These are phyloP conservation scores for Euclidia mi DNA, from an alignment of 2,888 invertebrate genomes.

Conservation along the genomic window DNA sequence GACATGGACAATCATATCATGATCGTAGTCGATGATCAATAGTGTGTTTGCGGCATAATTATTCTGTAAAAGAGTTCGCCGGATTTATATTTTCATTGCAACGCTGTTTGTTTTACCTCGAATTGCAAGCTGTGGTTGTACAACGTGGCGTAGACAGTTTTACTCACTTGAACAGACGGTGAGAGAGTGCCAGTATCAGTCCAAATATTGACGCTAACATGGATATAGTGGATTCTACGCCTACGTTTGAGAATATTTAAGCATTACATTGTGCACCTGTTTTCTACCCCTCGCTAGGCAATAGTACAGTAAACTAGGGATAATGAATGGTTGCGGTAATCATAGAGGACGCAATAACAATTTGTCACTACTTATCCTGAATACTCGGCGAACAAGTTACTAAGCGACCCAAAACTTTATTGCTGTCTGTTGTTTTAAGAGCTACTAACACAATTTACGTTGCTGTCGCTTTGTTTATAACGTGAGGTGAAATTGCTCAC, in stretches of 20 bases:
- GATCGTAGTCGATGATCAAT: slow-evolving; percentile 17
- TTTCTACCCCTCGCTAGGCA: slow-evolving; percentile 30
- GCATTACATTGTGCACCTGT: slow-evolving; percentile 7
- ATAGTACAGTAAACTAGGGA: slow-evolving; percentile 22
- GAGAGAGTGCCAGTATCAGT: not conserved
- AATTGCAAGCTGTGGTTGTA: slow-evolving; percentile 10
- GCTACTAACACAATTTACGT: slow-evolving; percentile 34
- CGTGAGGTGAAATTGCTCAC: slow-evolving; percentile 20
- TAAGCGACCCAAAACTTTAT: slow-evolving; percentile 50
- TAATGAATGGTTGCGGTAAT: slow-evolving; percentile 27
- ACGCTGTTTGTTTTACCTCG: slow-evolving; percentile 20
- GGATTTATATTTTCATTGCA: slow-evolving; percentile 5
- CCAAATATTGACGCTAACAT: slow-evolving; percentile 8
- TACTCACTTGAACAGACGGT: not conserved
- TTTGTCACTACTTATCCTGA: slow-evolving; percentile 40
- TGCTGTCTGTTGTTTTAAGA: slow-evolving; percentile 31
- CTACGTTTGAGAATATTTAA: slow-evolving; percentile 9
- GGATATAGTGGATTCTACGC: not conserved
- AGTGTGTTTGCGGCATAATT: slow-evolving; percentile 21
- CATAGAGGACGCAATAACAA: slow-evolving; percentile 31
- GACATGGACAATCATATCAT: not conserved
- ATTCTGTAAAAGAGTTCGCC: slow-evolving; percentile 17
- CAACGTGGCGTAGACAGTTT: slow-evolving; percentile 2
- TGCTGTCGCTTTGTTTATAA: slow-evolving; percentile 24
- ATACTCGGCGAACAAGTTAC: slow-evolving; percentile 27